Conservation (phyloP, 1,140 invertebrate genomes). For the Lepidurus apus region DNA sequence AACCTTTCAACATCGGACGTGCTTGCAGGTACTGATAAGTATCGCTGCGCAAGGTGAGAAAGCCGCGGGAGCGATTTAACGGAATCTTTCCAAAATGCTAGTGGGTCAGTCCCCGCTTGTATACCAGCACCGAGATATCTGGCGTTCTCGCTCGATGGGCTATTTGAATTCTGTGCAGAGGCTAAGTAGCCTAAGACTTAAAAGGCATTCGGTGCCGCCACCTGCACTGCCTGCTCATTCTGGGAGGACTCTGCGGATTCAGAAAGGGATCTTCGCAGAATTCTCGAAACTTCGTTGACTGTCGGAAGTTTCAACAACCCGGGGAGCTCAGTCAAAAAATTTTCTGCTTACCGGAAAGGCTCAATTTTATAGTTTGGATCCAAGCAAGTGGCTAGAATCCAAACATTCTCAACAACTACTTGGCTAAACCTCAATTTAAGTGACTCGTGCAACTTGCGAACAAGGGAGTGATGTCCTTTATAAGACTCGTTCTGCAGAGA, state of each 20-base stretch:
- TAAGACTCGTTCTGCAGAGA: neutral
- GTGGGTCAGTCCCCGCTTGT: neutral
- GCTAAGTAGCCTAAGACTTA: neutral
- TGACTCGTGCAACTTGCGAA: neutral
- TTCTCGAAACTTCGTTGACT: neutral
- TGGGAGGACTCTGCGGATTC: neutral
- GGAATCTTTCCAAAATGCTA: conserved; percentile 3
- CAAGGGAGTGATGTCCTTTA: neutral
- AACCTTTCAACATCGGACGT: conserved; percentile 16
- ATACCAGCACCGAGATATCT: neutral
- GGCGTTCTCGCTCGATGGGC: neutral
- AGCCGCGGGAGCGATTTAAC: neutral
- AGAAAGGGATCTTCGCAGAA: neutral
- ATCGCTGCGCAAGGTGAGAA: neutral
- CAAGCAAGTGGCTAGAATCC: neutral
- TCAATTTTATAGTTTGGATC: neutral
- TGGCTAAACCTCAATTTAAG: neutral
- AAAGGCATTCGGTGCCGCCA: neutral
- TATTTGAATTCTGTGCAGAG: neutral
- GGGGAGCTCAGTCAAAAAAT: neutral
- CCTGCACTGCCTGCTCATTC: neutral
- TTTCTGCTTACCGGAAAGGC: neutral
- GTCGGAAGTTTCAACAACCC: neutral
- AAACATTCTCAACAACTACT: neutral
- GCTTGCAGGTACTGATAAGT: neutral